Evolutionary conservation across 2,113 vertebrate species (phyloP), one percentile per base, ranked within the genome.

Genomic region (Todiramphus chloris): DNA sequence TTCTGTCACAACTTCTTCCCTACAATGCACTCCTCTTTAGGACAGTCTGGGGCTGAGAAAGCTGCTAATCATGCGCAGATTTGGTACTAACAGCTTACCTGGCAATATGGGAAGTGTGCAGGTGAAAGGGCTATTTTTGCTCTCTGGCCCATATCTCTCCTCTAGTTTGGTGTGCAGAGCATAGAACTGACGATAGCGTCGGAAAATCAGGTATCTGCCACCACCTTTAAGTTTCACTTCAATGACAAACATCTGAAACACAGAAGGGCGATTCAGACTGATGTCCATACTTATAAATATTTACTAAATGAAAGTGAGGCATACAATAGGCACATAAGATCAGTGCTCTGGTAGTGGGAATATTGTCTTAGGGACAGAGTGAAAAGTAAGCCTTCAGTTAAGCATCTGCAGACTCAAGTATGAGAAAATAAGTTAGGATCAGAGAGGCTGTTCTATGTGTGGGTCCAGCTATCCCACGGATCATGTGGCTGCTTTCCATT

Each of bases 161-260:
- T 99, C 98, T n/a, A 99, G 97, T 58, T 97, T 98, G 93, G 97
- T 79, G 79, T 99, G 99, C 53, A 99, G 97, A 81, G 97, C 93
- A 11, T 99, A 97, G 95, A 99, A 99, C 82, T 99, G 97, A 16
- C 98, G 94, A 92, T 99, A 99, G 73, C 99, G 98, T 44, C 99
- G 98, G 96, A 99, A 99, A 97, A 99, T 99, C 83, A 99, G 96
- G 91, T 99, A 99, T 92, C 99, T 99, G 46, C 98, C 97, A 5
- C 98, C 98, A 19, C 99, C 99, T 97, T 99, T 99, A 5, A 98
- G 98, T 96, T 99, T 99, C 74, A 99, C 99, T 96, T 99, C 99
- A 15, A 99, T 99, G 86, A 99, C 99, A 95, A 99, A 99, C 43
- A 96, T 94, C 99, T 99, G 62, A 73, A 92, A 93, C 44, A 91